A percentile compares a stretch with the other conserved stretches of the same genome.
Evolutionary conservation across 2,888 invertebrate species (phyloP).

Genomic region (Iphiclides podalirius): DNA sequence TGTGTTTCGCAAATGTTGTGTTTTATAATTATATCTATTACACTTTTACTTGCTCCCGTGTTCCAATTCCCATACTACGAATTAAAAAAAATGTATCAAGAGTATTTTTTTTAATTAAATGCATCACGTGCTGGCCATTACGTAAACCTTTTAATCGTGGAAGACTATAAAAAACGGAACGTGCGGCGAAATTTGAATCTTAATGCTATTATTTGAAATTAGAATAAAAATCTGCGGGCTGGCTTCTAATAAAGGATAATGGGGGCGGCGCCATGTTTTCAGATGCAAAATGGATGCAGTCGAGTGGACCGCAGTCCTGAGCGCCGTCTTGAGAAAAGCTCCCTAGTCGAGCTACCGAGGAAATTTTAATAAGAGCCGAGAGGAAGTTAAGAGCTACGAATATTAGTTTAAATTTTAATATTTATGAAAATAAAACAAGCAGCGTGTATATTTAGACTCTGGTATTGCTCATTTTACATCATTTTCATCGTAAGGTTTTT

Average conservation of each 20-base stretch:
- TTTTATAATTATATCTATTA: not conserved
- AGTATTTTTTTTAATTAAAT: constrained; percentile 35
- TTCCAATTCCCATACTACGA: constrained; percentile 7
- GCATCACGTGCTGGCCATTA: constrained; percentile 44
- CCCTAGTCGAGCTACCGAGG: constrained; percentile 35
- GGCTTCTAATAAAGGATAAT: constrained; percentile 45
- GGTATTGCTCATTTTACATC: constrained; percentile 4
- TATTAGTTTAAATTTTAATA: constrained; percentile 43
- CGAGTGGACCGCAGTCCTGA: constrained; percentile 37
- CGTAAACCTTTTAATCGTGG: constrained; percentile 43
- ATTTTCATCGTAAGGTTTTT: constrained; percentile 7
- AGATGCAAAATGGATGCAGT: constrained; percentile 50
- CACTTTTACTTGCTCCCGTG: constrained; percentile 1
- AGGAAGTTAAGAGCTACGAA: constrained; percentile 32
- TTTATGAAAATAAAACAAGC: constrained; percentile 25
- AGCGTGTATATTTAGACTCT: constrained; percentile 4
- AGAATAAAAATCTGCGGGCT: constrained; percentile 43
- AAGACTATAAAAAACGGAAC: constrained; percentile 50
- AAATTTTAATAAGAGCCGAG: constrained; percentile 52
- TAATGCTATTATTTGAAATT: constrained; percentile 40
- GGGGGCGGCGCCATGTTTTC: constrained; percentile 35
- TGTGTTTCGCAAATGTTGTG: constrained; percentile 20
- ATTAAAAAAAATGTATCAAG: no score
- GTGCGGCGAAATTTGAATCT: constrained; percentile 45
- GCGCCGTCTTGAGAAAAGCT: constrained; percentile 31